These are phyloP conservation scores for Penaeus indicus DNA, from an alignment of 1,140 invertebrate genomes.

Conservation along the genomic window DNA sequence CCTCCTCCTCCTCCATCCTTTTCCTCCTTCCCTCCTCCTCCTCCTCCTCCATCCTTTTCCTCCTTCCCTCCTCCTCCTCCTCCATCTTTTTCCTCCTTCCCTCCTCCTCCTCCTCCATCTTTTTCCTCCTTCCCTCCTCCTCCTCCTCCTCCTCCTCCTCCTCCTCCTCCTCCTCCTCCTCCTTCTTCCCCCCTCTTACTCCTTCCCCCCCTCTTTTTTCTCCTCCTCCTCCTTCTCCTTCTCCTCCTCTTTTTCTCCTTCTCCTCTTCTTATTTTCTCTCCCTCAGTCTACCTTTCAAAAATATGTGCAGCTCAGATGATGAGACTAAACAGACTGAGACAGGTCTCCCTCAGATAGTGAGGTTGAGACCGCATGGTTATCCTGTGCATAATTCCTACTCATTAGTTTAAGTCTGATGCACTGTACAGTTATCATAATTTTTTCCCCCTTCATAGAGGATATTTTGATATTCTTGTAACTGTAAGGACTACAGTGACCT, in stretches of 20 bases:
- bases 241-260: not conserved
- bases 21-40: no score
- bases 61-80: no score
- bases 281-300: not conserved
- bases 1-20: no score
- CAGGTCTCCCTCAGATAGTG: constrained; percentile 19
- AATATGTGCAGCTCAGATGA: constrained; percentile 34
- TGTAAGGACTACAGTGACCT: not conserved
- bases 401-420: constrained; percentile 59
- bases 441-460: not conserved
- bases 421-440: not conserved
- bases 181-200: not conserved
- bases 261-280: not conserved
- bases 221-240: not conserved
- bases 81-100: no score
- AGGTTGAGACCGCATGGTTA: constrained; percentile 37
- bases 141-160: no score
- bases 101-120: no score
- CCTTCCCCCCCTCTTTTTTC: not conserved
- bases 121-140: no score
- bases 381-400: not conserved
- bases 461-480: not conserved
- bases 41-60: no score
- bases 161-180: constrained; percentile 12
- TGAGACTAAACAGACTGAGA: constrained; percentile 25